Percentiles rank a stretch among this genome's conserved stretches.
These are phyloP conservation scores for Gobionotothen gibberifrons DNA, from an alignment of 2,797 vertebrate species.

Conservation along the genomic window DNA sequence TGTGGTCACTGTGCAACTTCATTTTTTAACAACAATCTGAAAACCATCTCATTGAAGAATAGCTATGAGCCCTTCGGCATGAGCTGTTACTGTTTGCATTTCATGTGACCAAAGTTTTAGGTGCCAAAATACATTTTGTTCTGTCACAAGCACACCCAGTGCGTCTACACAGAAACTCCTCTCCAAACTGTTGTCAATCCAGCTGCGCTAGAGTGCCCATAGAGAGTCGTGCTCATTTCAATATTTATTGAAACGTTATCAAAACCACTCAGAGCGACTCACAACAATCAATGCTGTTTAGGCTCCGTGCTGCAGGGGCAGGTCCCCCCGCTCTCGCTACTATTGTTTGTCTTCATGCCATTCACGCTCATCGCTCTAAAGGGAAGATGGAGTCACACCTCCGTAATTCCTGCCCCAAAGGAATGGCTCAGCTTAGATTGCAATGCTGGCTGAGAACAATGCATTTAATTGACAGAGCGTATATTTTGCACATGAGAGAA, in stretches of 20 bases:
- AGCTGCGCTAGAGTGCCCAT: constrained; percentile 44
- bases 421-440: constrained; percentile 49
- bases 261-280: constrained; percentile 77
- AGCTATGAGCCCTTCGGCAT: constrained; percentile 11
- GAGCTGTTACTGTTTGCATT: constrained; percentile 36
- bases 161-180: constrained; percentile 39
- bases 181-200: constrained; percentile 61
- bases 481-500: constrained; percentile 45
- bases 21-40: constrained; percentile 14
- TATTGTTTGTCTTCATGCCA: constrained; percentile 69
- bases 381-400: constrained; percentile 65
- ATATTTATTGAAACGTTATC: constrained; percentile 85
- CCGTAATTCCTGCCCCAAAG: constrained; percentile 58
- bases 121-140: constrained; percentile 39
- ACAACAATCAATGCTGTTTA: constrained; percentile 76
- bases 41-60: constrained; percentile 20
- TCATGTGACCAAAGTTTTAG: constrained; percentile 20
- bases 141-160: constrained; percentile 19
- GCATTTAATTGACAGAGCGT: constrained; percentile 66
- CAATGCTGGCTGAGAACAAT: constrained; percentile 53
- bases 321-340: constrained; percentile 42
- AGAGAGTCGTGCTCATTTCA: constrained; percentile 77
- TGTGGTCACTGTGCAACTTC: constrained; percentile 27
- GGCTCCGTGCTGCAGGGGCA: constrained; percentile 49
- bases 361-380: constrained; percentile 55